A percentile compares a stretch with the other conserved stretches of the same genome.
phyloP scores from a whole-genome alignment of 2,888 invertebrate species.

The Rhamphomyia laevipes region DNA sequence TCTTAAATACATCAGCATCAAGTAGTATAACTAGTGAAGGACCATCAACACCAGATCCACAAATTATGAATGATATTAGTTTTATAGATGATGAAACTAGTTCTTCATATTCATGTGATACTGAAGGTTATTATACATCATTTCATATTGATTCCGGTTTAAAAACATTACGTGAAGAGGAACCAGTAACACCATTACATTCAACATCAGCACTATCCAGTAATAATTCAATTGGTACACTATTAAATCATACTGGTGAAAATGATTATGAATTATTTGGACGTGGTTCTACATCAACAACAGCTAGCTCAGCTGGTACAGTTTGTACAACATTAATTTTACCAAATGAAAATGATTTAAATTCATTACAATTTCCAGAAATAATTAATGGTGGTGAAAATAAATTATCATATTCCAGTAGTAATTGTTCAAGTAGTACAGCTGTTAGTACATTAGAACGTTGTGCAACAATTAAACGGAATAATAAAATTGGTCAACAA shows the following conservation, averaged over 20 bases:
- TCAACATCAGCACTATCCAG: constrained; percentile 50
- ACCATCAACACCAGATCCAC: constrained; percentile 68
- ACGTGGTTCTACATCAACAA: constrained; percentile 83
- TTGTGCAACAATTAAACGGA: constrained; percentile 38
- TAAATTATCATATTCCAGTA: constrained; percentile 12
- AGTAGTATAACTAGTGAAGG: constrained; percentile 78
- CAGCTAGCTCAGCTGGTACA: constrained; percentile 81
- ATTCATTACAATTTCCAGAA: background rate
- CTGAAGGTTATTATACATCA: constrained; percentile 95
- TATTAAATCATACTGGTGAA: constrained; percentile 64
- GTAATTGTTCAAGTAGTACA: constrained; percentile 40
- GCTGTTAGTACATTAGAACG: constrained; percentile 36
- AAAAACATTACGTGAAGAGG: constrained; percentile 69
- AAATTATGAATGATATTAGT: constrained; percentile 52
- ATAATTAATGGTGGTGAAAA: background rate
- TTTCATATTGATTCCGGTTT: constrained; percentile 94
- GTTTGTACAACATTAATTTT: constrained; percentile 71
- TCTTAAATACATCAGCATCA: constrained; percentile 63
- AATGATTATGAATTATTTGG: constrained; percentile 86
- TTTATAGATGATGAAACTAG: constrained; percentile 74
- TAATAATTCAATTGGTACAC: constrained; percentile 56
- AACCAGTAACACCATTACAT: constrained; percentile 61
- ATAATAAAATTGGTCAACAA: constrained; percentile 11
- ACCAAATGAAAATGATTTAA: constrained; percentile 1
- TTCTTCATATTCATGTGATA: constrained; percentile 90